Percentiles rank a stretch among this genome's conserved stretches.
These are phyloP conservation scores for Scotopteryx bipunctaria DNA, from an alignment of 2,888 invertebrate species.

Conservation along the genomic window DNA sequence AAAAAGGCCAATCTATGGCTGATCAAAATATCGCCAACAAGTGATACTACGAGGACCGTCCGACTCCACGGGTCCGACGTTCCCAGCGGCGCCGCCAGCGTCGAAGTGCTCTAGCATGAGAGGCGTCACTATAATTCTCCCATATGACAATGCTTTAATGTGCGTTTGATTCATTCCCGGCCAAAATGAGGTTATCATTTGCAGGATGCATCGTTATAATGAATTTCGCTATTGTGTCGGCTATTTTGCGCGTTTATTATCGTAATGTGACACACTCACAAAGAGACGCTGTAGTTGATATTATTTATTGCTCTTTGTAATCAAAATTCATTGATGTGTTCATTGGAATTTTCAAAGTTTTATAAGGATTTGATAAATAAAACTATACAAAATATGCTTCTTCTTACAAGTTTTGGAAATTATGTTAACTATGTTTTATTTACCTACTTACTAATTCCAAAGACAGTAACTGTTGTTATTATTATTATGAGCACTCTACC, in stretches of 20 bases:
- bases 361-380: too few relatives aligned
- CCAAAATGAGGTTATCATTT: conserved; percentile 81
- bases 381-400: too few relatives aligned
- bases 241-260: conserved; percentile 44
- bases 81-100: conserved; percentile 56
- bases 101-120: conserved; percentile 74
- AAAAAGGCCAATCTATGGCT: too few relatives aligned
- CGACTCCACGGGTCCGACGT: conserved; percentile 44
- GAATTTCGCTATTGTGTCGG: conserved; percentile 69
- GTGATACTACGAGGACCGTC: too few relatives aligned
- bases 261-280: conserved; percentile 37
- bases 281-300: conserved; percentile 23
- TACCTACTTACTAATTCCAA: too few relatives aligned
- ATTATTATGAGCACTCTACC: too few relatives aligned
- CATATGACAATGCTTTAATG: conserved; percentile 81
- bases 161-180: conserved; percentile 80
- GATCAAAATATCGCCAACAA: too few relatives aligned
- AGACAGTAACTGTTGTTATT: too few relatives aligned
- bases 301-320: conserved; percentile 8
- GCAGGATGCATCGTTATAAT: conserved; percentile 68
- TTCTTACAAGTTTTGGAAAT: too few relatives aligned
- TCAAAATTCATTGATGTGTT: not conserved
- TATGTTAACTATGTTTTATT: too few relatives aligned
- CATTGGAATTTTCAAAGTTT: too few relatives aligned
- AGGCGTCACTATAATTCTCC: conserved; percentile 82